Evolutionary conservation across 2,888 invertebrate species (phyloP).

Genomic region (Aporophyla nigra): DNA sequence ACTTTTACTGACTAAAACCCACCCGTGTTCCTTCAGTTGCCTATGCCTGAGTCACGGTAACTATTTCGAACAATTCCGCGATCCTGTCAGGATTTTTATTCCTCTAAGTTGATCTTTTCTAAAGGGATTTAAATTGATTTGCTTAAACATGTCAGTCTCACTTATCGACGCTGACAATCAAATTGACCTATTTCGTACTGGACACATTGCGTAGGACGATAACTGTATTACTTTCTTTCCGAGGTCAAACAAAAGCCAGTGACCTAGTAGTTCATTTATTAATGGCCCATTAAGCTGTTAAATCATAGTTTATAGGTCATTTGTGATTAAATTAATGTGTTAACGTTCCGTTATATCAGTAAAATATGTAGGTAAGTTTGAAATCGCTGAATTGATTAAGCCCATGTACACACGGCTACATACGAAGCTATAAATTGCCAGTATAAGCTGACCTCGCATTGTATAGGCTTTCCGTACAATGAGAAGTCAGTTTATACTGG

Average conservation of each 20-base stretch:
- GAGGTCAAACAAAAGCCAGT: constrained; percentile 34
- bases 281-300: constrained; percentile 14
- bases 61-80: too few species aligned
- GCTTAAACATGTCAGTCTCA: constrained; percentile 18
- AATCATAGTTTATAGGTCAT: constrained; percentile 10
- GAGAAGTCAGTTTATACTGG: too few species aligned
- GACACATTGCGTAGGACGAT: constrained; percentile 40
- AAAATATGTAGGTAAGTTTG: not conserved
- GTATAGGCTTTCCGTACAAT: too few species aligned
- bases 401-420: too few species aligned
- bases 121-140: constrained; percentile 14
- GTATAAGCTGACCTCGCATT: too few species aligned
- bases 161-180: constrained; percentile 21
- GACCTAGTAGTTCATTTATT: constrained; percentile 27
- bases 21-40: too few species aligned
- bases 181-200: constrained; percentile 43
- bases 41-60: too few species aligned
- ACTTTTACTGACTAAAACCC: too few species aligned
- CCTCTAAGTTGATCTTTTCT: not conserved
- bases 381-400: not conserved
- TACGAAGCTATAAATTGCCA: too few species aligned
- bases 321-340: not conserved
- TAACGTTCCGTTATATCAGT: not conserved
- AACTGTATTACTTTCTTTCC: constrained; percentile 27
- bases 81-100: too few species aligned